phyloP scores from a whole-genome alignment of 2,113 vertebrate genomes.

The Oryzias melastigma region DNA sequence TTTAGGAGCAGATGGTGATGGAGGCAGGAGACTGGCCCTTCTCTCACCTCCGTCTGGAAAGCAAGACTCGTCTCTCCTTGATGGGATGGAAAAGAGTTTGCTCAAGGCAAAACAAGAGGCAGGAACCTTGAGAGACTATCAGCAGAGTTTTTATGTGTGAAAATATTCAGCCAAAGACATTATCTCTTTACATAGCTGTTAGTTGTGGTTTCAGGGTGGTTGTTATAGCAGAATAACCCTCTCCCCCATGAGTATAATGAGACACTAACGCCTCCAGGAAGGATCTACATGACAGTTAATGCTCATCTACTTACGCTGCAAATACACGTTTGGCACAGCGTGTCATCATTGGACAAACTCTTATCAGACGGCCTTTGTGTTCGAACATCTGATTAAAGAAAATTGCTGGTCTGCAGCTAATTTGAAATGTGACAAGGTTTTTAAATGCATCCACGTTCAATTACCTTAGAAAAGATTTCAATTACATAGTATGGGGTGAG shows the following conservation, averaged over 20 bases:
- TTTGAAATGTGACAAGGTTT: slow-evolving; percentile 66
- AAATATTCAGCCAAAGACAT: slow-evolving; percentile 29
- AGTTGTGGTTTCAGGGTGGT: slow-evolving; percentile 24
- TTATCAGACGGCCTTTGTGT: slow-evolving; percentile 82
- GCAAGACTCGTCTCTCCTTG: slow-evolving; percentile 56
- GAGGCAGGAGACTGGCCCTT: slow-evolving; percentile 75
- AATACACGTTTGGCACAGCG: slow-evolving; percentile 46
- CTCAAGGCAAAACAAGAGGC: slow-evolving; percentile 54
- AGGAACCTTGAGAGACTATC: slow-evolving; percentile 35
- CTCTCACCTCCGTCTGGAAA: slow-evolving; percentile 73
- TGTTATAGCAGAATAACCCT: slow-evolving; percentile 31
- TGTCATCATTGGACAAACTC: slow-evolving; percentile 71
- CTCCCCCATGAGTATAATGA: neutral
- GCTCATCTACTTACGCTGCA: slow-evolving; percentile 42
- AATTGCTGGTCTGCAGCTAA: slow-evolving; percentile 66
- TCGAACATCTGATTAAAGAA: slow-evolving; percentile 81
- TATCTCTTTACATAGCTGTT: slow-evolving; percentile 21
- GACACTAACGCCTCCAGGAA: slow-evolving; percentile 18
- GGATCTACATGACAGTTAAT: slow-evolving; percentile 66
- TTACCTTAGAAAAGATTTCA: slow-evolving; percentile 27
- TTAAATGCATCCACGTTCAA: slow-evolving; percentile 26
- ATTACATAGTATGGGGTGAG: neutral
- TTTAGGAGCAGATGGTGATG: slow-evolving; percentile 75
- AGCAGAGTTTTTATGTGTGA: slow-evolving; percentile 24
- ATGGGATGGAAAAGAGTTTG: slow-evolving; percentile 54